Percentiles rank a stretch among this genome's conserved stretches.
Conservation (phyloP, 2,113 vertebrate species). For the Pseudorasbora parva region DNA sequence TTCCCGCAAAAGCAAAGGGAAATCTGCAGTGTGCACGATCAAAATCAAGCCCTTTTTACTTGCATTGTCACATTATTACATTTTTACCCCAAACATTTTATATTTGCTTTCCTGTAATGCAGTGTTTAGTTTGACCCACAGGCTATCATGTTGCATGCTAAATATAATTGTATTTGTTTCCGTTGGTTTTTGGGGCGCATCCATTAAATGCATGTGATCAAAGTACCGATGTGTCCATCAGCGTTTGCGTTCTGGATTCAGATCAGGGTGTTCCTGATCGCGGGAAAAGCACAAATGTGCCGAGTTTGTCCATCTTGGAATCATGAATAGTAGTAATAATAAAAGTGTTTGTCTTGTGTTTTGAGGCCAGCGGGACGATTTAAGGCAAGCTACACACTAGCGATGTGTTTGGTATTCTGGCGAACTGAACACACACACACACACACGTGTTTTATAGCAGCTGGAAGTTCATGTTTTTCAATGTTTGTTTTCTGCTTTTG, state of each 20-base stretch:
- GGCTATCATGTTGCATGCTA: background rate
- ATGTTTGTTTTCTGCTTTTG: conserved; percentile 67
- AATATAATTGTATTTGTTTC: background rate
- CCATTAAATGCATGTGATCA: background rate
- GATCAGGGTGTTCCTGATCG: background rate
- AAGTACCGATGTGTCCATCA: no score
- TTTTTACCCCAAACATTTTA: background rate
- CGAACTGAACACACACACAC: conserved; percentile 55
- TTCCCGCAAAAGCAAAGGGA: no score
- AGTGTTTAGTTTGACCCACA: background rate
- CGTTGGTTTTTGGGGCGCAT: background rate
- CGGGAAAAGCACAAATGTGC: background rate
- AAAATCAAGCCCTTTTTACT: background rate
- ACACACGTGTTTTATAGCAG: conserved; percentile 68
- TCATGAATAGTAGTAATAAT: no score
- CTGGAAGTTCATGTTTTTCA: conserved; percentile 72
- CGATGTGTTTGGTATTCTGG: conserved; percentile 65
- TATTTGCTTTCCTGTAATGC: background rate
- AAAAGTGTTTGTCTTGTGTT: no score
- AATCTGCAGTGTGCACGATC: no score
- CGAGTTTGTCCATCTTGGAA: no score
- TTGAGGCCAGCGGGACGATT: background rate
- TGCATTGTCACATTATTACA: background rate
- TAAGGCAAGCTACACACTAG: conserved; percentile 8
- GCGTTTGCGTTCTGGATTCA: background rate